These are phyloP conservation scores for Lethrus apterus DNA, from an alignment of 1,140 invertebrate species.

Conservation along the genomic window DNA sequence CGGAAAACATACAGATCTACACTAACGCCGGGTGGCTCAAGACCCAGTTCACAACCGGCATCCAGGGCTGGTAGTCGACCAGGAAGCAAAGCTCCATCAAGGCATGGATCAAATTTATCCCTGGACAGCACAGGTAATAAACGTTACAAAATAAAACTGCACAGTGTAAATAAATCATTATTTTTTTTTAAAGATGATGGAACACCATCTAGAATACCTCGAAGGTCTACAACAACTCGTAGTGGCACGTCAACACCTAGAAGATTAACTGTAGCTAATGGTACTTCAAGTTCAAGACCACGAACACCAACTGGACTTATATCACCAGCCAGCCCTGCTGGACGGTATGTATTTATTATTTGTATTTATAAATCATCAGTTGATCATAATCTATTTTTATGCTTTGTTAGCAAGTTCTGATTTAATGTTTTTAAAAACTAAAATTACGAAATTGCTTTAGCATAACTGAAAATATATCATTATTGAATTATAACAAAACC, in stretches of 20 bases:
- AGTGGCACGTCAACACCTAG: constrained; percentile 45
- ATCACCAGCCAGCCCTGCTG: constrained; percentile 56
- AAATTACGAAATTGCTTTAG: too few species aligned
- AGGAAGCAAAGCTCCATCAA: constrained; percentile 82
- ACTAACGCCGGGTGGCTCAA: constrained; percentile 61
- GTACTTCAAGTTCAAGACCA: constrained; percentile 47
- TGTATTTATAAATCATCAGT: constrained; percentile 3
- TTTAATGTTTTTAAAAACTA: too few species aligned
- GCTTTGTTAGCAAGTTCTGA: too few species aligned
- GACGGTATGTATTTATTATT: constrained; percentile 48
- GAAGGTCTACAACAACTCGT: constrained; percentile 49
- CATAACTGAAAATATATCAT: too few species aligned
- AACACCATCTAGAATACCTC: constrained; percentile 67
- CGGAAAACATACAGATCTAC: constrained; percentile 50
- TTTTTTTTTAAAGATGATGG: constrained; percentile 50
- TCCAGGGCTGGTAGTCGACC: constrained; percentile 74
- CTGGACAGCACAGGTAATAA: constrained; percentile 75
- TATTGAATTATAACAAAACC: constrained; percentile 4
- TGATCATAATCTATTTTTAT: too few species aligned
- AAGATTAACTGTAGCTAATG: constrained; percentile 43
- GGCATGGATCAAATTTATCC: constrained; percentile 87
- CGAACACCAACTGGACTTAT: constrained; percentile 66
- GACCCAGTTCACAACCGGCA: constrained; percentile 60
- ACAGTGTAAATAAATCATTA: neutral
- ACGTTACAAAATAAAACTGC: neutral